Base-by-base conservation (phyloP, 1,140 invertebrate species). In the Drosophila nasuta region DNA sequence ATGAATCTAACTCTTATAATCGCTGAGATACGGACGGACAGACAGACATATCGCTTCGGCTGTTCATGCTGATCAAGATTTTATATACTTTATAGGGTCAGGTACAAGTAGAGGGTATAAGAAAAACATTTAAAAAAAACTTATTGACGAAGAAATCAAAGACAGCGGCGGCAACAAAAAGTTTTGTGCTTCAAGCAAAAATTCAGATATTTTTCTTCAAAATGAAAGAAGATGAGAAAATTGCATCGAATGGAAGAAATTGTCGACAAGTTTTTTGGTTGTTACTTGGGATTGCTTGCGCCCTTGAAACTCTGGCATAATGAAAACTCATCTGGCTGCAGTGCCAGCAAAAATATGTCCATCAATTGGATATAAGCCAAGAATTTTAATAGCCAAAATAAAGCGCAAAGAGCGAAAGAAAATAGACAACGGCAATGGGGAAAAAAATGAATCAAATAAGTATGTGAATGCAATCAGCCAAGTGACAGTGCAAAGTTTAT, bases 321-420 rank as follows among this genome's bases (percentile, higher is more conserved):
- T 87, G 72, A 79, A 86, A 86, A 54, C 58, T 49, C 17, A 20
- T 38, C 20, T 48, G 56, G 49, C 28, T 62, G 66, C 56, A 48
- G 5, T 45, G 17, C 20, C 8, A 43, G 66, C 51, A 35, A 69
- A 77, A 83, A 80, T 79, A 73, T 76, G 68, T 73, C 60, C 67
- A 48, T 68, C 69, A 49, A 80, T 87, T 87, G 82, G 83, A 82
- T 77, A 67, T 48, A 71, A 71, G 83, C 82, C 83, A 87, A 79
- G 57, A 75, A 70, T 77, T 82, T 75, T 79, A 73, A 79, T 73
- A 76, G 82, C 52, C 38, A 17, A 30, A 46, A 56, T 59, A 59
- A 60, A 54, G 30, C 45, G 68, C 73, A 74, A 65, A 79, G 20
- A 82, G 60, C 35, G 35, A 38, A 38, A 8, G 33, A 33, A 33